Evolutionary conservation across 2,113 vertebrate genomes (phyloP), one percentile per base, ranked within the genome.

Genomic region (Chamaetylas fuelleborni): DNA sequence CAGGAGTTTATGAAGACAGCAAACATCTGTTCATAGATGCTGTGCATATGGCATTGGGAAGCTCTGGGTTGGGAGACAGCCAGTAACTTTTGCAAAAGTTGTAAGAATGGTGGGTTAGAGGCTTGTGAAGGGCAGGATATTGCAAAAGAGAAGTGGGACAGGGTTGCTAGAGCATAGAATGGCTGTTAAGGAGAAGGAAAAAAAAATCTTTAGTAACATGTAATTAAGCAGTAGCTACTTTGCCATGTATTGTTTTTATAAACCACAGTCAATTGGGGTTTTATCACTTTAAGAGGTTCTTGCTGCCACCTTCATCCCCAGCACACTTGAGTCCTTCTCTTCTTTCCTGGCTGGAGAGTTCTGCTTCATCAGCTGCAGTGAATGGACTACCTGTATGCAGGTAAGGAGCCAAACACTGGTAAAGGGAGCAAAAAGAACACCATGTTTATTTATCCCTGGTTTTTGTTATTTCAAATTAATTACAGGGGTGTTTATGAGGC

Each of bases 381-480:
- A 76, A 72, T 82, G 78, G 69, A 36, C 45, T 82, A 20, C 33
- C 40, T 79, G 48, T n/a, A 3, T 57, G 36, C 12, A 76, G 51
- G 40, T 67, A 90, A 72, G 53, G 54, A 89, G 62, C 42, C 58
- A 85, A 82, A 45, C 11, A 1, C 25, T 93, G 53, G 67, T 86
- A 36, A 88, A 88, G 31, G 33, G 64, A 91, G 33, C 45, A 87
- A 45, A 92, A 95, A 42, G 48, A 96, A 36, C 70, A 65, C 36
- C 61, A 15, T 33, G 19, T 47, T 89, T 92, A 74, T 79, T 85
- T 87, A 79, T 34, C 8, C 34, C 48, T 56, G 57, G 3, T 84
- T 96, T 94, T 92, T 94, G 47, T 94, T 95, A 87, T 72, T 93
- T 94, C 66, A 91, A 69, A 96, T 94, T 94, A 96, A 96, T 95